A percentile compares a stretch with the other conserved stretches of the same genome.
Evolutionary conservation across 2,113 vertebrate genomes (phyloP).

Genomic region (Nothobranchius furzeri): DNA sequence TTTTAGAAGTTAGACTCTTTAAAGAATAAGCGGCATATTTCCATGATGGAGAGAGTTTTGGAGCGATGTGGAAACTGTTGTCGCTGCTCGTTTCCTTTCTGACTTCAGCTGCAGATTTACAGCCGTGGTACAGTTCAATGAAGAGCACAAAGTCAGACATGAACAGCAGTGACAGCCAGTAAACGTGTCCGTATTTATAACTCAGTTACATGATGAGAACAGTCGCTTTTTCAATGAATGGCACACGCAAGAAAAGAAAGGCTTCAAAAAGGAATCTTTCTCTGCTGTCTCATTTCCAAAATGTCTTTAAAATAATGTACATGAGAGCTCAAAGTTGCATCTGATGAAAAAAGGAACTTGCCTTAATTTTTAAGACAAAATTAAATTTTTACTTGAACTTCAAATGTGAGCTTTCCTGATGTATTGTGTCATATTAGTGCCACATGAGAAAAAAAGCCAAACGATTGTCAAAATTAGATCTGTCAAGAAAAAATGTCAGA

Average conservation of each 20-base stretch:
- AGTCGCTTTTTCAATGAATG: slow-evolving; percentile 10
- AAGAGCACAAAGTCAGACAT: slow-evolving; percentile 39
- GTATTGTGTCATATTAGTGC: too few relatives aligned
- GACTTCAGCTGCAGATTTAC: slow-evolving; percentile 52
- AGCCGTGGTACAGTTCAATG: slow-evolving; percentile 23
- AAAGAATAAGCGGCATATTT: slow-evolving; percentile 1
- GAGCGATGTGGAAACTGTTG: slow-evolving; percentile 28
- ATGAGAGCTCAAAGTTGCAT: neutral
- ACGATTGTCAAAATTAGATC: too few relatives aligned
- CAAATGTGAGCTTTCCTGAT: too few relatives aligned
- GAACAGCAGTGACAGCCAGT: slow-evolving; percentile 27
- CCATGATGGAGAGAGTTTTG: slow-evolving; percentile 33
- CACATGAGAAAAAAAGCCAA: too few relatives aligned
- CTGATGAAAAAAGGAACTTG: neutral
- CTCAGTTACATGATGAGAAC: slow-evolving; percentile 24
- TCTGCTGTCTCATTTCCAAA: too few relatives aligned
- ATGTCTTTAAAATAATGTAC: too few relatives aligned
- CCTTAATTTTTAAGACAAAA: too few relatives aligned
- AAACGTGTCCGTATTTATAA: slow-evolving; percentile 49
- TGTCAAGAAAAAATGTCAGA: too few relatives aligned
- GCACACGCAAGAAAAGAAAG: neutral
- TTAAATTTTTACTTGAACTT: too few relatives aligned
- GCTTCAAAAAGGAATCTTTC: neutral
- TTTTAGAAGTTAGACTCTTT: too few relatives aligned
- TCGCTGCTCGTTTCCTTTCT: slow-evolving; percentile 41